These are phyloP conservation scores for Lycodopsis pacificus DNA, from an alignment of 2,797 vertebrate genomes.

Conservation along the genomic window DNA sequence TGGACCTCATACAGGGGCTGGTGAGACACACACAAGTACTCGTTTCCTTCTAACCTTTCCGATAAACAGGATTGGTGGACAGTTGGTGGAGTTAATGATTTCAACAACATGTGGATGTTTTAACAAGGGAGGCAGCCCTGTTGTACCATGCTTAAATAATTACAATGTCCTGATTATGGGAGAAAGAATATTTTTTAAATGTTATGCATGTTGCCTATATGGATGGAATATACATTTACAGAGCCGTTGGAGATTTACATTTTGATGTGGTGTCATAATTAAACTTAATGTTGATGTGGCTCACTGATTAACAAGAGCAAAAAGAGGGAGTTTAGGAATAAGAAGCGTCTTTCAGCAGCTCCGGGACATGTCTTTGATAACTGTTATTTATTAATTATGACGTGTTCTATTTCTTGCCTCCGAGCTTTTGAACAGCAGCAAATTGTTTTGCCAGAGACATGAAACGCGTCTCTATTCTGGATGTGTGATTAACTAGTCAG, in stretches of 20 bases:
- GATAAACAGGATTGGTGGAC: too few species aligned
- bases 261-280: neutral
- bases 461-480: neutral
- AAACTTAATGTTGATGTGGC: neutral
- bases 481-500: neutral
- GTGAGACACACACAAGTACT: slow-evolving; percentile 76
- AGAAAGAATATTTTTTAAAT: neutral
- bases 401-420: neutral
- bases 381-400: neutral
- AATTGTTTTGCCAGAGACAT: neutral
- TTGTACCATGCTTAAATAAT: neutral
- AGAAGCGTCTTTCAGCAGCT: neutral
- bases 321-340: neutral
- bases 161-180: neutral
- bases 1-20: slow-evolving; percentile 88
- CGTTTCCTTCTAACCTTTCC: too few species aligned
- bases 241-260: neutral
- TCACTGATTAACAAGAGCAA: neutral
- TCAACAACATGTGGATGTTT: too few species aligned
- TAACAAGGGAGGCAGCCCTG: neutral
- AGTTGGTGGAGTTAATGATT: too few species aligned
- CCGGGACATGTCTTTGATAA: neutral
- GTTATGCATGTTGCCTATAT: neutral
- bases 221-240: neutral
- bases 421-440: neutral